Conservation (phyloP, 2,113 vertebrate species). For the Syngnathoides biaculeatus region DNA sequence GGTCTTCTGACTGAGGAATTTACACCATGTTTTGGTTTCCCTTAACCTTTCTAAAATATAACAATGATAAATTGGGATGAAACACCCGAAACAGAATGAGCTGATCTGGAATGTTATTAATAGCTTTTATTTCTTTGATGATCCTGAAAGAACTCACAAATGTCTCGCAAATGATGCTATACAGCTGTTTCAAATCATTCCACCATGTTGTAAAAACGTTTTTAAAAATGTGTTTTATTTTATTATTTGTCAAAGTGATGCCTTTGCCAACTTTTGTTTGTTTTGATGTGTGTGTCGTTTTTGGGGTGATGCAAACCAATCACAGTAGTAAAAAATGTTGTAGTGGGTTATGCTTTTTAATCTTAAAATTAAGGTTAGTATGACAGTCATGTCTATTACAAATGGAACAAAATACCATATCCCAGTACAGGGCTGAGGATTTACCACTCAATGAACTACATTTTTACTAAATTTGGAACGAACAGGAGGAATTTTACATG, state of each 20-base stretch:
- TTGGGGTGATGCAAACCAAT: no score
- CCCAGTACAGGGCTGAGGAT: not conserved
- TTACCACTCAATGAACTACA: not conserved
- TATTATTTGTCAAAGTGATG: no score
- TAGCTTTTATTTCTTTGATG: not conserved
- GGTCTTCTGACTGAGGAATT: not conserved
- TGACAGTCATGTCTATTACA: not conserved
- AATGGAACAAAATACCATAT: not conserved
- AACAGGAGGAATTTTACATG: not conserved
- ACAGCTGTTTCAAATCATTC: not conserved
- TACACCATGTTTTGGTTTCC: not conserved
- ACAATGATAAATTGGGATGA: not conserved
- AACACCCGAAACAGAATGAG: not conserved
- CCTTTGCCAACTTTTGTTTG: no score
- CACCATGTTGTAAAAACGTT: not conserved
- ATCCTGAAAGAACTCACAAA: not conserved
- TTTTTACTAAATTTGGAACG: not conserved
- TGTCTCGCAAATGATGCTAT: not conserved
- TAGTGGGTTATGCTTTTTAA: not conserved
- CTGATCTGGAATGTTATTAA: no score
- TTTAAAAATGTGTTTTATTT: no score
- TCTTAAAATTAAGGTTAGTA: not conserved
- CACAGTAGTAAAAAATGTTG: not conserved
- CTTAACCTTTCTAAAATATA: not conserved
- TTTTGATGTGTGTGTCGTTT: no score